Evolutionary conservation across 2,888 invertebrate species (phyloP).

Genomic region (Nipponacmea schrenckii): DNA sequence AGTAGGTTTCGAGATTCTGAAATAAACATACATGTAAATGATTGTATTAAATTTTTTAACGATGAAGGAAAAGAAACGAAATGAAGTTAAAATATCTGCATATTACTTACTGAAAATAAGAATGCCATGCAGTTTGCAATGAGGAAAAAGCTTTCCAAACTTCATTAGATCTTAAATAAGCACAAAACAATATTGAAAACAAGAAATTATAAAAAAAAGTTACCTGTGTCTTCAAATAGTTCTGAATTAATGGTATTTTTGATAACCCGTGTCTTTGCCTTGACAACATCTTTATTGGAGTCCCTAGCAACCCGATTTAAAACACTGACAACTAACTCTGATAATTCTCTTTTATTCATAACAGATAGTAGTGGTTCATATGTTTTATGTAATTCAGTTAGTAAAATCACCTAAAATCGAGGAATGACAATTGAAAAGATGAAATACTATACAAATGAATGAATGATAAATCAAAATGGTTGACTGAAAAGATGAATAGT

Average conservation of each 20-base stretch:
- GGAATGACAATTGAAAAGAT: not conserved
- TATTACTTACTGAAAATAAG: no score
- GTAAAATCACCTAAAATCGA: constrained; percentile 78
- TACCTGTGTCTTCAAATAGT: constrained; percentile 79
- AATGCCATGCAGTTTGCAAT: no score
- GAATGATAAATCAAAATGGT: no score
- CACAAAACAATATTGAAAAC: not conserved
- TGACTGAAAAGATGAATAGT: no score
- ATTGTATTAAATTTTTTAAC: no score
- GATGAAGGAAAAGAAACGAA: no score
- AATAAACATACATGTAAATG: not conserved
- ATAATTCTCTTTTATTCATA: constrained; percentile 77
- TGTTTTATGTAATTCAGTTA: constrained; percentile 85
- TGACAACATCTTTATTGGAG: constrained; percentile 75
- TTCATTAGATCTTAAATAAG: not conserved
- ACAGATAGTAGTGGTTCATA: constrained; percentile 80
- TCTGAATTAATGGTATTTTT: constrained; percentile 82
- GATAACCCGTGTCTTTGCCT: constrained; percentile 85
- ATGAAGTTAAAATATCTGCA: no score
- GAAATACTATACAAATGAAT: not conserved
- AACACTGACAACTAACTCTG: constrained; percentile 83
- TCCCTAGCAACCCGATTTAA: constrained; percentile 80
- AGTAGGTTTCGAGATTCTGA: constrained; percentile 86
- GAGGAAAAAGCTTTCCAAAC: no score
- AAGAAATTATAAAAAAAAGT: constrained; percentile 8